Percentiles rank a stretch among this genome's conserved stretches.
Conservation (phyloP, 2,797 vertebrate species). For the Anniella stebbinsi region DNA sequence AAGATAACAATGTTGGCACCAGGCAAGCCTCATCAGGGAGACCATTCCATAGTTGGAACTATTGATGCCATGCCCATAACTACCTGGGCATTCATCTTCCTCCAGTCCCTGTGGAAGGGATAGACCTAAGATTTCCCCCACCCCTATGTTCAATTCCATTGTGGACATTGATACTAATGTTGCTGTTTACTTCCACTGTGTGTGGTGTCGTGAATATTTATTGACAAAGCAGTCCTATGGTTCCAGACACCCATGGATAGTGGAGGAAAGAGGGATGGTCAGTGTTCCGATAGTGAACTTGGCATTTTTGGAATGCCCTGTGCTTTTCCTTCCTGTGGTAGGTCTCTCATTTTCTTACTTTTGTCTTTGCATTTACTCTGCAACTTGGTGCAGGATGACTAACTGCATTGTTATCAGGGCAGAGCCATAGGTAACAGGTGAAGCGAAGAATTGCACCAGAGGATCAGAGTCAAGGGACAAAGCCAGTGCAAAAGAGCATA, state of each 20-base stretch:
- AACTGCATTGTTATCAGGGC: not conserved
- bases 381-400: no score
- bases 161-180: not conserved
- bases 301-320: not conserved
- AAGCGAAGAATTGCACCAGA: not conserved
- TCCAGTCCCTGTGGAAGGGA: not conserved
- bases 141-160: not conserved
- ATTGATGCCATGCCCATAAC: no score
- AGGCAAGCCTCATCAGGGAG: no score
- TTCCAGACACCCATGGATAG: not conserved
- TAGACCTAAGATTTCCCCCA: not conserved
- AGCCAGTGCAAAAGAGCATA: not conserved
- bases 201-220: not conserved
- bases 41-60: no score
- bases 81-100: not conserved
- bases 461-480: not conserved
- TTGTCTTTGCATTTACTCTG: not conserved
- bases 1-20: no score
- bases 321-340: not conserved
- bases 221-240: not conserved
- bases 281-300: not conserved
- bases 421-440: not conserved
- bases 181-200: not conserved
- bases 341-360: rapidly evolving
- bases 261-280: not conserved